These are phyloP conservation scores for Zaprionus obscuricornis DNA, from an alignment of 2,888 invertebrate species.

Conservation along the genomic window DNA sequence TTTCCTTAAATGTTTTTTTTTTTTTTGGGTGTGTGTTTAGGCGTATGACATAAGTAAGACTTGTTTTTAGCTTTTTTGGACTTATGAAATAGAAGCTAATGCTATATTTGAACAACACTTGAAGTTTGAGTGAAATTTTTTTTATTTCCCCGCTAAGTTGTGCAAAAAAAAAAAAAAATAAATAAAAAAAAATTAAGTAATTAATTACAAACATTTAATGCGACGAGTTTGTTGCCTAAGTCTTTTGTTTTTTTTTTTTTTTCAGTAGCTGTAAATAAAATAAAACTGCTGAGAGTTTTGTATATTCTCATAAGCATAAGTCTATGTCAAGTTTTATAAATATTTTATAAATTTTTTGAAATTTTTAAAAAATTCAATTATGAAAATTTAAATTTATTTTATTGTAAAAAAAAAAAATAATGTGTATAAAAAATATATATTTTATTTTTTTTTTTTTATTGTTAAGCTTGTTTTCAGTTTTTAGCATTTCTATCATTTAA, in stretches of 20 bases:
- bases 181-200: not conserved
- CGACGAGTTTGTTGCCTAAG: not conserved
- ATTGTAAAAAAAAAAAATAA: too few relatives aligned
- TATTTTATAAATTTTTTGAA: too few relatives aligned
- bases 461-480: not conserved
- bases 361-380: too few relatives aligned
- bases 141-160: too few relatives aligned
- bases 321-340: too few relatives aligned
- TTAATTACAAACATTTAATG: not conserved
- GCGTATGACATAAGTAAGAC: constrained; percentile 56
- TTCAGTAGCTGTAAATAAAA: too few relatives aligned
- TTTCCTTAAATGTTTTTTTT: constrained; percentile 73
- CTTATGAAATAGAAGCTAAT: constrained; percentile 45
- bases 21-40: constrained; percentile 62
- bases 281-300: too few relatives aligned
- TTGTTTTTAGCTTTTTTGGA: constrained; percentile 7
- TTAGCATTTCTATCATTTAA: constrained; percentile 19
- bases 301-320: too few relatives aligned
- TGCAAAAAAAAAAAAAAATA: not conserved
- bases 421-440: too few relatives aligned
- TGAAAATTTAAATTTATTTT: too few relatives aligned
- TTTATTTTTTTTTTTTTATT: too few relatives aligned
- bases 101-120: constrained; percentile 10
- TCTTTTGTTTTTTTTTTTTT: not conserved
- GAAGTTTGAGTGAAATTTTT: not conserved